Base-by-base conservation (phyloP, 2,888 invertebrate genomes). In the Linhomoeus sp. region DNA sequence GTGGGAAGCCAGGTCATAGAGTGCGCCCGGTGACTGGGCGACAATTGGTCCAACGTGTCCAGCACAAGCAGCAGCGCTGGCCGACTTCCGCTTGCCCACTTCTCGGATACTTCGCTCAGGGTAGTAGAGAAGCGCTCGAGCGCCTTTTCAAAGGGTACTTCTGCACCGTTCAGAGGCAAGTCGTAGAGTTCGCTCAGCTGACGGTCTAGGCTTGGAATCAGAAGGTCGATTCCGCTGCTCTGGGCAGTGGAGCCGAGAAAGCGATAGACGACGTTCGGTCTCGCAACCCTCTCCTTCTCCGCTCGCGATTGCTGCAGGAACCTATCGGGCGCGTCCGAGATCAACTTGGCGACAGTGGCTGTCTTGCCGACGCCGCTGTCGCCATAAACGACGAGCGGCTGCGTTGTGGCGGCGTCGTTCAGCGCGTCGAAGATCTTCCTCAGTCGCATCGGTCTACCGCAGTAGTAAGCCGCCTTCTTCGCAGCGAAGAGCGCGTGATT, bases 321-420 rank as follows among this genome's bases (percentile, higher is more conserved):
- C n/a, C n/a, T n/a, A n/a, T n/a, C n/a, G n/a, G n/a, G n/a, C n/a
- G n/a, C n/a, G n/a, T n/a, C n/a, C n/a, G n/a, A n/a, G n/a, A 45
- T 23, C 19, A 45, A 80, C 68, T 87, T 87, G 1, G 90, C 81
- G 46, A 92, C 71, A 1, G 92, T 71, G 23, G 90, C 90, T 1
- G 92, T 92, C 68, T 92, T 92, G 0, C 92, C 92, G 62, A 88
- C 90, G 41, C 92, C 92, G 60, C 88, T 83, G 68, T 84, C 85
- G 33, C 92, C 92, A 63, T 83, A 40, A 3, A 45, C n/a, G 14
- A 40, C 45, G 5, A 40, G 17, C 38, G 88, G 86, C 62, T 84
- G 83, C 60, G 82, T 81, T 17, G 79, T 80, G 36, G 52, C 50
- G 19, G 3, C 3, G 25, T 45, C 26, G 26, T 25, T 19, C 12